Evolutionary conservation across 2,797 vertebrate species (phyloP), one percentile per base, ranked within the genome.

Genomic region (Labroides dimidiatus): DNA sequence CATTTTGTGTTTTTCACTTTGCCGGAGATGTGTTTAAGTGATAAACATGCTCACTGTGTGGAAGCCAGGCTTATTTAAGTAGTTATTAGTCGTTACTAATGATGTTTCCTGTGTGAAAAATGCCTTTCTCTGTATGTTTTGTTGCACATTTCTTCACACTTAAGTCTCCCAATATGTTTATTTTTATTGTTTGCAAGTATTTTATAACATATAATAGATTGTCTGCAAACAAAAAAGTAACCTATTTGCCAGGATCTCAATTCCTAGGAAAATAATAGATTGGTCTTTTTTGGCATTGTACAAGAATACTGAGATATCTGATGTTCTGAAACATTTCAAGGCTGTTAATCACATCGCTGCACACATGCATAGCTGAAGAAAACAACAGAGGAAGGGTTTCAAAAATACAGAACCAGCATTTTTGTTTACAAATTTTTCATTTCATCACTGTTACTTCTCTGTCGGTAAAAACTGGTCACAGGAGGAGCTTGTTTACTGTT

Each of bases 81-180:
- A 42, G 37, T 33, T 6, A 1, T 27, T 23, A 21, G 39, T 44
- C 11, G 14, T 30, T 53, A 75, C 73, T 80, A 76, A 59, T 41
- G 62, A 59, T 41, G 62, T 33, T 69, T 69, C 39, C 41, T 72
- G 27, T 4, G 3, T 42, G 23, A 27, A 19, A 64, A 23, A 30
- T 37, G 48, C 17, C 64, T 58, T 17, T 7, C 50, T 66, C 15
- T 64, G 10, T 69, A 19, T 30, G 30, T 9, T 33, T 4, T 77
- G 47, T 78, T 54, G 68, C 58, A 39, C 65, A 65, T 60, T 55
- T 75, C 48, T 45, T 30, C 17, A 62, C 64, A 53, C 24, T 43
- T 58, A 10, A 7, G n/a, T n/a, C 37, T 65, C 10, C 65, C 2
- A 30, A 23, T 6, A n/a, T 53, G 6, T 63, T 37, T 57, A 17